These are phyloP conservation scores for Eristalis tenax DNA, from an alignment of 2,888 invertebrate genomes.

Conservation along the genomic window DNA sequence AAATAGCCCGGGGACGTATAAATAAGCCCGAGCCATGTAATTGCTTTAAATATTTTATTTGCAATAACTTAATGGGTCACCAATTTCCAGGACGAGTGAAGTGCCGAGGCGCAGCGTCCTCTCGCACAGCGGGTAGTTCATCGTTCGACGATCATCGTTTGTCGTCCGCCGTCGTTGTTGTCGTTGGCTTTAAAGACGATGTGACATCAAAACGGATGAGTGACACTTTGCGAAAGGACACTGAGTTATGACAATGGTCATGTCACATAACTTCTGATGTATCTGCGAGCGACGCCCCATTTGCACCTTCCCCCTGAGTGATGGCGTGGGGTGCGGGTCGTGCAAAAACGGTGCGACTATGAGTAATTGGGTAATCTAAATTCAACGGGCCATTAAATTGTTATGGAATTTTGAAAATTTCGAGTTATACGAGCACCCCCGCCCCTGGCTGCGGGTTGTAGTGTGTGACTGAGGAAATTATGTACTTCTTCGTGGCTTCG, in stretches of 20 bases:
- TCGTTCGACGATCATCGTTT: background rate
- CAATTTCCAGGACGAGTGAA: background rate
- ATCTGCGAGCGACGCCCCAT: conserved; percentile 22
- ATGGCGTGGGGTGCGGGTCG: background rate
- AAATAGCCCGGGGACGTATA: conserved; percentile 42
- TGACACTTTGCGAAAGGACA: conserved; percentile 37
- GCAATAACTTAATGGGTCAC: conserved; percentile 51
- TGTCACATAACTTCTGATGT: conserved; percentile 39
- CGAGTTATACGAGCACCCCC: background rate
- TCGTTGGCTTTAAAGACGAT: conserved; percentile 3
- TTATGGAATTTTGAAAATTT: conserved; percentile 17
- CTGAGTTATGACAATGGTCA: conserved; percentile 54
- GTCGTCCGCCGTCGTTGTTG: background rate
- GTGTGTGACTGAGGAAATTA: background rate
- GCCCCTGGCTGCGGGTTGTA: background rate
- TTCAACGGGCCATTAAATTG: conserved; percentile 54
- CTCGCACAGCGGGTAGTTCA: background rate
- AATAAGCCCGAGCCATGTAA: conserved; percentile 34
- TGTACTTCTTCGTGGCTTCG: background rate
- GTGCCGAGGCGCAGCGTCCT: background rate
- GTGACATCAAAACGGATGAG: conserved; percentile 52
- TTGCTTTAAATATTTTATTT: conserved; percentile 57
- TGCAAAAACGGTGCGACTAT: conserved; percentile 22
- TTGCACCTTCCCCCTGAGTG: conserved; percentile 15
- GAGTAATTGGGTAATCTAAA: conserved; percentile 62